A percentile compares a stretch with the other conserved stretches of the same genome.
Evolutionary conservation across 2,113 vertebrate species (phyloP).

Genomic region (Sciurus niger): DNA sequence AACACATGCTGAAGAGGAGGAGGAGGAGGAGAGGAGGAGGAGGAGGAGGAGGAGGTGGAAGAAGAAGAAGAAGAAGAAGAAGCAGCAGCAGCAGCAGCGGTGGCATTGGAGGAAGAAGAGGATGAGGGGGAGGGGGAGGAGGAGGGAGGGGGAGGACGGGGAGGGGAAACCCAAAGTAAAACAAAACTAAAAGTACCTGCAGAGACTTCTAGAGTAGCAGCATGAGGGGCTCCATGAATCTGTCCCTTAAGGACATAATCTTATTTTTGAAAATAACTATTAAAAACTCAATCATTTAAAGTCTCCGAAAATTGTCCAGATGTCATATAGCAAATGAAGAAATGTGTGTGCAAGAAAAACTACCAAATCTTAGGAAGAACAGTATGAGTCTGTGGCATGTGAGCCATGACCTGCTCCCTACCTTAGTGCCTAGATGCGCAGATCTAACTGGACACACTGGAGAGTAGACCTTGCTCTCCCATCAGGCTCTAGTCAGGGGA

Average conservation of each 20-base stretch:
- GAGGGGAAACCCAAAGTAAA: not conserved
- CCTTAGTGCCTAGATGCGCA: not conserved
- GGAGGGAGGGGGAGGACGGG: not conserved
- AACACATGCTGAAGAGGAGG: not conserved
- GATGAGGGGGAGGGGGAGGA: not conserved
- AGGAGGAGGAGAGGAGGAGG: not conserved
- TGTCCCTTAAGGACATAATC: not conserved
- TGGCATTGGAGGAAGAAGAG: not conserved
- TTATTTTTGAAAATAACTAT: too few species aligned
- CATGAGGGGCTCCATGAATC: not conserved
- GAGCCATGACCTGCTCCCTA: too few species aligned
- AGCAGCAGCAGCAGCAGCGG: too few species aligned
- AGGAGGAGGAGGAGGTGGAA: not conserved
- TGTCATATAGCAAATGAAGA: not conserved
- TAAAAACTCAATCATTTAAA: not conserved
- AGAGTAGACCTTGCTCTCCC: not conserved
- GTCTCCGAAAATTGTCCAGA: not conserved
- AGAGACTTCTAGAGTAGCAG: not conserved
- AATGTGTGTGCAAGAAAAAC: not conserved
- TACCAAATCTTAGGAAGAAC: not conserved
- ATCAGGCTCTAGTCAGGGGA: not conserved
- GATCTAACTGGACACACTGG: too few species aligned
- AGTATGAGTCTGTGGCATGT: not conserved
- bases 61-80: not conserved
- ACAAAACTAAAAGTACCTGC: not conserved